Conservation (phyloP, 2,888 invertebrate genomes). For the Drosophila cyrtoloma region DNA sequence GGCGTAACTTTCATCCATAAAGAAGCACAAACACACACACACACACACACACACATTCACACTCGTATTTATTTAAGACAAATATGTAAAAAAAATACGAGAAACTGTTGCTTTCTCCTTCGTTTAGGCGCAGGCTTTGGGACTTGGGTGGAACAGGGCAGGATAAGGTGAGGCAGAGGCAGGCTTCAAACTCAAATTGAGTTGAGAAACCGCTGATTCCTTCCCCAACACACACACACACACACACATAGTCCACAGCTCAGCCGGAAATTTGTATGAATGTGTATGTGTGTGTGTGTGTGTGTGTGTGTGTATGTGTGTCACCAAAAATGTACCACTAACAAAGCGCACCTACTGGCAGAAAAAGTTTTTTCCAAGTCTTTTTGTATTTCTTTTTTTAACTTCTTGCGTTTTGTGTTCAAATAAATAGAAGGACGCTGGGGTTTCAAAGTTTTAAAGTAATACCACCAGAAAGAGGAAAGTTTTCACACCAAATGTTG, state of each 20-base stretch:
- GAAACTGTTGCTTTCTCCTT: constrained; percentile 72
- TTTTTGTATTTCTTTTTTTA: constrained; percentile 38
- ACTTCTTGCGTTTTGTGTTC: constrained; percentile 38
- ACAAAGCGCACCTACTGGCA: constrained; percentile 55
- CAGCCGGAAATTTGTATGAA: constrained; percentile 51
- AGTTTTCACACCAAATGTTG: constrained; percentile 77
- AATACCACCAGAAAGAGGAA: constrained; percentile 58
- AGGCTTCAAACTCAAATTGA: constrained; percentile 62
- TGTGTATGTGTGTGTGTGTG: not conserved
- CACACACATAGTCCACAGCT: constrained; percentile 7
- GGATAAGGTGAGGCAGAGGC: not conserved
- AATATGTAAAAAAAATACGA: constrained; percentile 55
- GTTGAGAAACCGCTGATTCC: constrained; percentile 60
- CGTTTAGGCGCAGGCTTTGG: not conserved
- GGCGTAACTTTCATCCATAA: constrained; percentile 74
- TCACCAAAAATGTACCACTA: constrained; percentile 72
- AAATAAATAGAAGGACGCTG: constrained; percentile 59
- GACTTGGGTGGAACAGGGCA: not conserved
- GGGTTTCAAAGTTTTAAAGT: constrained; percentile 67
- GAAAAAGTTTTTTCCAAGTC: constrained; percentile 39
- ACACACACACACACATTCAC: constrained; percentile 19
- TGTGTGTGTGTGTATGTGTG: constrained; percentile 13
- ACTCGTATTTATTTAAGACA: constrained; percentile 77
- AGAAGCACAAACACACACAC: constrained; percentile 50
- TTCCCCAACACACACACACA: not conserved